These are phyloP conservation scores for Oscheius sp. DNA, from an alignment of 2,888 invertebrate genomes.

Conservation along the genomic window DNA sequence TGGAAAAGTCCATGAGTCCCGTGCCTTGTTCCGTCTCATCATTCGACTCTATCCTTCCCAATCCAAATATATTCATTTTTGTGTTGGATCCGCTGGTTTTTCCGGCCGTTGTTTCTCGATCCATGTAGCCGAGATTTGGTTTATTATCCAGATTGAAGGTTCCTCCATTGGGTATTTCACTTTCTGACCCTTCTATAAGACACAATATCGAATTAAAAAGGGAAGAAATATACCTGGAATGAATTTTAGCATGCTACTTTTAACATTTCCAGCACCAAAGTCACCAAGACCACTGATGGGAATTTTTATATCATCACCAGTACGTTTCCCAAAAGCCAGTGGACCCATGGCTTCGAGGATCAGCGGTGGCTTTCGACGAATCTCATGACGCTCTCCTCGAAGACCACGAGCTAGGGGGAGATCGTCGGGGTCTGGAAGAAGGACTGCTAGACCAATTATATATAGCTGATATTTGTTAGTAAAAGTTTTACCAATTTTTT, in stretches of 20 bases:
- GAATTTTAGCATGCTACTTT: slow-evolving; percentile 51
- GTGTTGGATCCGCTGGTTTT: slow-evolving; percentile 36
- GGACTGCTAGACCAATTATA: too few species aligned
- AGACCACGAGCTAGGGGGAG: slow-evolving; percentile 22
- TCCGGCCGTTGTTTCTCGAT: slow-evolving; percentile 51
- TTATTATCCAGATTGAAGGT: slow-evolving; percentile 52
- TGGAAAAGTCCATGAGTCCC: slow-evolving; percentile 54
- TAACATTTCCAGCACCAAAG: slow-evolving; percentile 56
- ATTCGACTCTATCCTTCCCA: slow-evolving; percentile 42
- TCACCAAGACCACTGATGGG: slow-evolving; percentile 50
- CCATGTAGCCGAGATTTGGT: slow-evolving; percentile 59
- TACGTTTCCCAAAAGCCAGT: slow-evolving; percentile 54
- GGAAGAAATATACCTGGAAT: slow-evolving; percentile 41
- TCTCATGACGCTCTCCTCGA: slow-evolving; percentile 29
- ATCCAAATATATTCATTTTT: slow-evolving; percentile 42
- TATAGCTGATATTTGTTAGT: too few species aligned
- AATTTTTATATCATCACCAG: slow-evolving; percentile 54
- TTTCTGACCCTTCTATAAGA: slow-evolving; percentile 35
- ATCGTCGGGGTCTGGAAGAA: slow-evolving; percentile 29
- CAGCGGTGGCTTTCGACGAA: slow-evolving; percentile 46
- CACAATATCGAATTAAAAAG: background rate
- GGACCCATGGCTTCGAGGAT: slow-evolving; percentile 48
- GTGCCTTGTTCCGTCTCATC: slow-evolving; percentile 53
- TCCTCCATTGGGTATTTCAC: slow-evolving; percentile 49
- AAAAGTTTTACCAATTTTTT: too few species aligned